Evolutionary conservation across 2,113 vertebrate species (phyloP), one percentile per base, ranked within the genome.

Genomic region (Indicator maculatus): DNA sequence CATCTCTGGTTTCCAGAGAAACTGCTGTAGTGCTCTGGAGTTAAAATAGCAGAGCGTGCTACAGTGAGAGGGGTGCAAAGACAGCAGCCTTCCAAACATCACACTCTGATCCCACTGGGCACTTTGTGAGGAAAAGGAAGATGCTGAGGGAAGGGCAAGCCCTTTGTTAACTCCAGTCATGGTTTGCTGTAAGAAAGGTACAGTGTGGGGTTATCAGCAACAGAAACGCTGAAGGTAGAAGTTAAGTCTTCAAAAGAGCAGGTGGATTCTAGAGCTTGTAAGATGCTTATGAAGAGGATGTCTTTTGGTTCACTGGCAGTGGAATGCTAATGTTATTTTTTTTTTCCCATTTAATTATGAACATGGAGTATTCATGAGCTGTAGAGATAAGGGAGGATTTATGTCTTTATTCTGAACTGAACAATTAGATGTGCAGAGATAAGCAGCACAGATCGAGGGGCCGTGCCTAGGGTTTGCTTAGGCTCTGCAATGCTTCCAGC

Each of bases 1-100:
- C 6, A 81, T 83, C 44, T 58, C 36, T 77, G 88, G 93, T 95
- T 94, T 95, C 94, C 93, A 93, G 93, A 96, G 96, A 89, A 96
- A 92, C 95, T 87, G 89, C 81, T 94, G 3, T 28, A 94, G 75
- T 39, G 81, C 84, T 86, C 28, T 94, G 88, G 79, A 95, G 83
- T 83, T 89, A 83, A 93, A 96, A 93, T 91, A 95, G 90, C 60
- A 64, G 27, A 87, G 63, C 0, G 13, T 81, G 89, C 74, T 82
- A 15, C 70, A 52, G 66, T 47, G 53, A 31, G 73, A 83, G 95
- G 64, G 41, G 53, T 60, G 83, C 83, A 44, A 84, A 78, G 81
- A 38, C 53, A 93, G 80, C 94, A 86, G 86, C 28, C 12, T 93
- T 83, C 73, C 70, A 78, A 41, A 75, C 90, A 72, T 65, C 61